A percentile compares a stretch with the other conserved stretches of the same genome.
These are phyloP conservation scores for Achatina immaculata DNA, from an alignment of 1,140 invertebrate genomes.

Conservation along the genomic window DNA sequence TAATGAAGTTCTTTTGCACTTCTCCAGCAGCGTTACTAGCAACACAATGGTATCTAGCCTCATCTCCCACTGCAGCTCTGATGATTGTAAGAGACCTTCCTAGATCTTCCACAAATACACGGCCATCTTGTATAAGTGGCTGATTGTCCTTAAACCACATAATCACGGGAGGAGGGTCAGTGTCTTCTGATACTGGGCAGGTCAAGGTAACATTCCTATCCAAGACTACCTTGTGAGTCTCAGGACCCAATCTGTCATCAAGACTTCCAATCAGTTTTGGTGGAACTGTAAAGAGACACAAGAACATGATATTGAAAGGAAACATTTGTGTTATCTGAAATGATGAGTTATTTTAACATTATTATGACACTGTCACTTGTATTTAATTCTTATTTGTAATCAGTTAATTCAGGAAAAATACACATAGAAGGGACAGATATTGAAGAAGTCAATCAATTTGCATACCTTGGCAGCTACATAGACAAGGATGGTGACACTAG, in stretches of 20 bases:
- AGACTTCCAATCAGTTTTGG: constrained; percentile 50
- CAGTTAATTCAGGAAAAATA: no score
- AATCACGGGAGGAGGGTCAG: constrained; percentile 70
- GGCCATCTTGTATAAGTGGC: constrained; percentile 21
- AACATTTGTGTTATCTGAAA: no score
- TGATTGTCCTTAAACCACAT: constrained; percentile 71
- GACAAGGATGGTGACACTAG: no score
- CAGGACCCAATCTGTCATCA: constrained; percentile 23
- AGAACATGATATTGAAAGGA: not conserved
- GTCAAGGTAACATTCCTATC: constrained; percentile 55
- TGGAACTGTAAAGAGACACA: constrained; percentile 49
- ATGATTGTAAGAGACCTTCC: constrained; percentile 61
- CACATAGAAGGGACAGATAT: no score
- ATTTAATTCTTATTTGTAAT: no score
- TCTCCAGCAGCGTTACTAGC: constrained; percentile 72
- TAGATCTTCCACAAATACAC: constrained; percentile 50
- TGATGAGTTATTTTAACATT: no score
- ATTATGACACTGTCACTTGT: no score
- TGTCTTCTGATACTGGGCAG: constrained; percentile 68
- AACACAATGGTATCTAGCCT: constrained; percentile 71
- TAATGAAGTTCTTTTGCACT: constrained; percentile 60
- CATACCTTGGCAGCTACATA: no score
- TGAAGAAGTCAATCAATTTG: no score
- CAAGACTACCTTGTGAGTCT: constrained; percentile 53
- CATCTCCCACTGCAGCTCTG: constrained; percentile 61